Evolutionary conservation across 2,888 invertebrate species (phyloP).

Genomic region (Eristalinus sepulchralis): DNA sequence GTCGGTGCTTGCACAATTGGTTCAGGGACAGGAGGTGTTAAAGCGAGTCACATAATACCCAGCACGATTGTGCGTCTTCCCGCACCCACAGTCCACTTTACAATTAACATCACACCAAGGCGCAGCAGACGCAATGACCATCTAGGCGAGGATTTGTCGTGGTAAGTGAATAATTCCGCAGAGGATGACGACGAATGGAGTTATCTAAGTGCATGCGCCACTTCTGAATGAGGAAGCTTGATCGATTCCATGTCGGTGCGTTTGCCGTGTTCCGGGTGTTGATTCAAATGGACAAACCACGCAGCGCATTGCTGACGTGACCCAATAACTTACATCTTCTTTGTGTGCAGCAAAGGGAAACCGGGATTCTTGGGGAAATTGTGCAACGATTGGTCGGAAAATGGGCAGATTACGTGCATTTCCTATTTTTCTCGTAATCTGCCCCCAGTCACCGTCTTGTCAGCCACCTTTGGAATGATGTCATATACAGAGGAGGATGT

Average conservation of each 20-base stretch:
- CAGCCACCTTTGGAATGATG: not conserved
- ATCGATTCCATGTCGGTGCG: constrained; percentile 7
- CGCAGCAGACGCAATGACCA: constrained; percentile 3
- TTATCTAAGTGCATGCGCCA: constrained; percentile 12
- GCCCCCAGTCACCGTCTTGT: too few species aligned
- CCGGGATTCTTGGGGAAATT: not conserved
- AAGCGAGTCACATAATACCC: not conserved
- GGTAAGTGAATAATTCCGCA: not conserved
- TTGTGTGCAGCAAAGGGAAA: not conserved
- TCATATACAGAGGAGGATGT: not conserved
- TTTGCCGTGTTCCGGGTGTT: constrained; percentile 47
- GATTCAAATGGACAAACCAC: constrained; percentile 18
- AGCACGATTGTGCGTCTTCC: constrained; percentile 1
- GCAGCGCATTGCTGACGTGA: constrained; percentile 15
- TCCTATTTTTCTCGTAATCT: too few species aligned
- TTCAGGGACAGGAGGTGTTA: constrained; percentile 34
- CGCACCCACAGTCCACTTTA: not conserved
- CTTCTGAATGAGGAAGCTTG: constrained; percentile 5
- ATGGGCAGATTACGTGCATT: not conserved
- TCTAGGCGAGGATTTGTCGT: constrained; percentile 27
- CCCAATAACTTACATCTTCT: constrained; percentile 60
- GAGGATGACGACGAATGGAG: not conserved
- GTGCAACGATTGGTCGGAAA: not conserved
- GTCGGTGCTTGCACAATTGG: constrained; percentile 55
- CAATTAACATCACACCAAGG: constrained; percentile 33